phyloP scores from a whole-genome alignment of 1,140 invertebrate species.

The Phenacoccus solenopsis region DNA sequence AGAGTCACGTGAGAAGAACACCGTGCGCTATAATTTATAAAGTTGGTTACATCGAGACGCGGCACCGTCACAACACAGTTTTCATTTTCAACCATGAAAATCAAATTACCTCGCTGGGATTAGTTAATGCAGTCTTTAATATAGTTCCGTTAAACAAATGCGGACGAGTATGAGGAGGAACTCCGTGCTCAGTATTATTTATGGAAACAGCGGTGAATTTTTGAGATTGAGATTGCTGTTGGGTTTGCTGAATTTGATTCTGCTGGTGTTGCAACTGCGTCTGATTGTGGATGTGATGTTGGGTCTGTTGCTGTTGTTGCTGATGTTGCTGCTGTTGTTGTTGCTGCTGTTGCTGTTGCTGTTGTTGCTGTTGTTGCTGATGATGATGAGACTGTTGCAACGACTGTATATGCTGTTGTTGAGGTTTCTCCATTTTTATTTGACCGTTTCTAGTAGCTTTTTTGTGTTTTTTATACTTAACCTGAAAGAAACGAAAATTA shows the following conservation, averaged over 20 bases:
- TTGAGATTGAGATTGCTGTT: background rate
- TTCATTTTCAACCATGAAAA: background rate
- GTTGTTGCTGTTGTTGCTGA: constrained; percentile 19
- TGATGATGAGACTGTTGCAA: background rate
- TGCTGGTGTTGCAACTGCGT: constrained; percentile 8
- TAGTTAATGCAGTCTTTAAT: constrained; percentile 83
- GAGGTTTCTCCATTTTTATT: constrained; percentile 31
- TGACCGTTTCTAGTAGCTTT: constrained; percentile 52
- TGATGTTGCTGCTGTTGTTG: constrained; percentile 4
- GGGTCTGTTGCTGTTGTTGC: background rate
- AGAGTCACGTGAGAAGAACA: no score
- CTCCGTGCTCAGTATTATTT: constrained; percentile 17
- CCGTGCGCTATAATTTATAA: no score
- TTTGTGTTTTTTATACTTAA: constrained; percentile 97
- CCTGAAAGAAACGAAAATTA: constrained; percentile 37
- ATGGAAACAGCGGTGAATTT: background rate
- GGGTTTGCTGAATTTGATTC: background rate
- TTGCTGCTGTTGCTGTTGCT: constrained; percentile 11
- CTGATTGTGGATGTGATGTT: background rate
- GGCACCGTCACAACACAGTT: background rate
- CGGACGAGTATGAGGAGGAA: constrained; percentile 39
- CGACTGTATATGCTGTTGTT: background rate
- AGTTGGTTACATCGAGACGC: no score
- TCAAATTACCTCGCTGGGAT: constrained; percentile 63
- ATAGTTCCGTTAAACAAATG: constrained; percentile 81